These are phyloP conservation scores for Beris chalybata DNA, from an alignment of 2,888 invertebrate species.

Conservation along the genomic window DNA sequence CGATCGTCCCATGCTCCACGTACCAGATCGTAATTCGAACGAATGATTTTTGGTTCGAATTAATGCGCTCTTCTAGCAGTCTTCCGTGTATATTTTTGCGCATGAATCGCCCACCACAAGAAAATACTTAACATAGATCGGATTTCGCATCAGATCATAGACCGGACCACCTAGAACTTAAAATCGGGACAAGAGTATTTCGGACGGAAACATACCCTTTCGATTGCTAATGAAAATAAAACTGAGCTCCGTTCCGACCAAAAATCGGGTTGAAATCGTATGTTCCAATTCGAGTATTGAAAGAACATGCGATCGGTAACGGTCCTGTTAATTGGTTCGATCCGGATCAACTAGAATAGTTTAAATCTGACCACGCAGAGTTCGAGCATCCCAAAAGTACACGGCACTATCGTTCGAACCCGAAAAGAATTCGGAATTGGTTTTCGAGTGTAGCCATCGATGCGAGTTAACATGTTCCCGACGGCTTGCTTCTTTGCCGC, in stretches of 20 bases:
- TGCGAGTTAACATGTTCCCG: slow-evolving; percentile 80
- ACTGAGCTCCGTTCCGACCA: slow-evolving; percentile 72
- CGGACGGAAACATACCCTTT: slow-evolving; percentile 68
- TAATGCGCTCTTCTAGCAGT: slow-evolving; percentile 83
- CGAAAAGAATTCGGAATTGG: slow-evolving; percentile 91
- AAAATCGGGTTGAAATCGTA: slow-evolving; percentile 72
- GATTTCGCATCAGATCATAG: slow-evolving; percentile 74
- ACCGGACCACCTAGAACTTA: slow-evolving; percentile 73
- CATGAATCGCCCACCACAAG: slow-evolving; percentile 66
- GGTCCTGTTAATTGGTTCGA: slow-evolving; percentile 59
- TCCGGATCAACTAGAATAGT: slow-evolving; percentile 66
- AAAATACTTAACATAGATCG: slow-evolving; percentile 65
- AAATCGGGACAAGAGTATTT: slow-evolving; percentile 62
- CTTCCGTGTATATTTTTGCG: slow-evolving; percentile 72
- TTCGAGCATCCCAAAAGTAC: slow-evolving; percentile 68
- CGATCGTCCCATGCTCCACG: slow-evolving; percentile 74
- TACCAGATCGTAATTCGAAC: slow-evolving; percentile 72
- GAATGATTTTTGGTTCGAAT: slow-evolving; percentile 78
- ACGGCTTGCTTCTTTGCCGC: slow-evolving; percentile 81
- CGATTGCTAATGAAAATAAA: slow-evolving; percentile 68
- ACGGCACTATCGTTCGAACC: slow-evolving; percentile 79
- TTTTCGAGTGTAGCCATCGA: slow-evolving; percentile 91
- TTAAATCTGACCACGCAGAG: slow-evolving; percentile 64
- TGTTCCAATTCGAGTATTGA: slow-evolving; percentile 69
- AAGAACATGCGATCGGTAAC: slow-evolving; percentile 63